Base-by-base conservation (phyloP, 1,140 invertebrate genomes). In the Pseudomyrmex gracilis region DNA sequence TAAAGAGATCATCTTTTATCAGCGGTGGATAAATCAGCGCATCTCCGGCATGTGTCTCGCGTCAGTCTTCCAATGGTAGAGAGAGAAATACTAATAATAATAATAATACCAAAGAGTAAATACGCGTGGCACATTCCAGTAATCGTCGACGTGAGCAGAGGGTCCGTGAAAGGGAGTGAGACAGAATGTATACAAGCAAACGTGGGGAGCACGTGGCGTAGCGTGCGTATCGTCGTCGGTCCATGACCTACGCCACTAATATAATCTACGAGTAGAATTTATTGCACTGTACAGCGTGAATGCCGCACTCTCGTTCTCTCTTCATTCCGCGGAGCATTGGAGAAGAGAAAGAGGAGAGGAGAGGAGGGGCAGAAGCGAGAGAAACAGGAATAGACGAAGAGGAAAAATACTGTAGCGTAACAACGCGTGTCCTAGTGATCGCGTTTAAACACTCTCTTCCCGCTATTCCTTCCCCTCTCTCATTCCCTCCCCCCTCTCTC, bases 31-130 rank as follows among this genome's bases (percentile, higher is more conserved):
- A 80, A 82, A 13, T 10, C 9, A 0, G 10, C 15, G 47, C 17
- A 22, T 73, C 24, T 73, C 24, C 43, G 17, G n/a, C 43, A 71
- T 34, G 66, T 80, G 76, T 55, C 22, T 20, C 43, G 55, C 58
- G n/a, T 80, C 66, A 80, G 53, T 70, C 43, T 8, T 34, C 8
- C 80, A 86, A 83, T 80, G 58, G 85, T 34, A 34, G 34, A 34
- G 34, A 34, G 34, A 34, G 34, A 34, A 88, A 84, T 86, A 91
- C 87, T 87, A 91, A 90, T 89, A 91, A 92, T 90, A 92, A 92
- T 91, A 93, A 93, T 90, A 93, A 92, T 91, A 90, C 91, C 91
- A 93, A 92, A 91, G 90, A 90, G 91, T 90, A 92, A 91, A 91
- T 92, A 92, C 86, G 89, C 87, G 2, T 34, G 34, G 87, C 87